Evolutionary conservation across 2,113 vertebrate species (phyloP).

Genomic region (Enhydra lutris): DNA sequence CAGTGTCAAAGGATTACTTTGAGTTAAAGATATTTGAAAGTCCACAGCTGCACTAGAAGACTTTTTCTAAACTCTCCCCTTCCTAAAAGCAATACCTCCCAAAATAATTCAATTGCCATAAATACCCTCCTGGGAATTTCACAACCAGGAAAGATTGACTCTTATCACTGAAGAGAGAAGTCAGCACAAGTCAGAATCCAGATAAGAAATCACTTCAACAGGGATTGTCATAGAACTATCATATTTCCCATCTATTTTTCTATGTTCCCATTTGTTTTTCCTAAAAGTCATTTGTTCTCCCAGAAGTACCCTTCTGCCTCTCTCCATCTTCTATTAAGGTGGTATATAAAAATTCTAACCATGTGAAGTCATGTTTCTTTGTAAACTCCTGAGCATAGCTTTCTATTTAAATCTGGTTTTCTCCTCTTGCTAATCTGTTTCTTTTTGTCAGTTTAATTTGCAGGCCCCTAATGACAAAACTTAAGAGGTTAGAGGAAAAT

Average conservation of each 20-base stretch:
- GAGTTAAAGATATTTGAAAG: constrained; percentile 16
- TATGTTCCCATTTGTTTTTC: background rate
- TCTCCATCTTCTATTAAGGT: background rate
- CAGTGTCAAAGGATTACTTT: background rate
- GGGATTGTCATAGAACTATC: background rate
- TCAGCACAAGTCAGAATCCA: background rate
- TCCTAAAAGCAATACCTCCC: constrained; percentile 22
- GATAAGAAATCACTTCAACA: constrained; percentile 14
- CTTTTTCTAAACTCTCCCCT: background rate
- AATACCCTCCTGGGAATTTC: background rate
- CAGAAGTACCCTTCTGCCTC: background rate
- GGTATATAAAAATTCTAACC: constrained; percentile 1
- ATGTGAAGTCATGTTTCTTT: background rate
- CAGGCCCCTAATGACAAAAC: background rate
- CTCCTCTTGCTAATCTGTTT: background rate
- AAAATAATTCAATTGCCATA: background rate
- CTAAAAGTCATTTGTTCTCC: background rate
- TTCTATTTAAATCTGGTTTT: background rate
- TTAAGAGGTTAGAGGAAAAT: background rate
- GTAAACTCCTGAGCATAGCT: background rate
- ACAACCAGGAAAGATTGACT: background rate
- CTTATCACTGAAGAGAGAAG: constrained; percentile 36
- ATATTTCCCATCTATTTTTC: background rate
- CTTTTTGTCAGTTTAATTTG: background rate
- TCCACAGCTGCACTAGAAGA: background rate